Conservation (phyloP, 2,888 invertebrate genomes). For the Xylota segnis region DNA sequence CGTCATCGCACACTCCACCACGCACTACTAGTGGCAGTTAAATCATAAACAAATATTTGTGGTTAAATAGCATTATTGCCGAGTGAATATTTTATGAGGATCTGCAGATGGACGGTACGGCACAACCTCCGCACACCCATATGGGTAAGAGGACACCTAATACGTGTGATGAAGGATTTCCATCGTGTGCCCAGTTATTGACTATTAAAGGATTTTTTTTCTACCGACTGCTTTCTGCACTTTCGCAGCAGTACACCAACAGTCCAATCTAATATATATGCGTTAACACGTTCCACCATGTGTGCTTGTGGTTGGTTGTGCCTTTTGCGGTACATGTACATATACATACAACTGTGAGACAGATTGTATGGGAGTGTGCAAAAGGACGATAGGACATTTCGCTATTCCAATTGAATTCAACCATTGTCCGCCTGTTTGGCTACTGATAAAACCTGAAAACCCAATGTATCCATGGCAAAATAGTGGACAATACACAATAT, state of each 20-base stretch:
- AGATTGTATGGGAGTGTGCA: conserved; percentile 25
- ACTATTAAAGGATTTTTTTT: conserved; percentile 47
- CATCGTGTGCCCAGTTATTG: conserved; percentile 69
- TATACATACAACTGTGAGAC: neutral
- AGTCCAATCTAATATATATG: conserved; percentile 70
- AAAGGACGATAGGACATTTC: conserved; percentile 70
- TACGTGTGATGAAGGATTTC: conserved; percentile 64
- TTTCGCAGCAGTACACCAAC: neutral
- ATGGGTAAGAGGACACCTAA: conserved; percentile 48
- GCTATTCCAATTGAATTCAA: conserved; percentile 70
- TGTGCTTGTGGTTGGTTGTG: conserved; percentile 47
- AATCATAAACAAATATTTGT: conserved; percentile 74
- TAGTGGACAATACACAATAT: conserved; percentile 53
- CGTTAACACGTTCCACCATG: conserved; percentile 73
- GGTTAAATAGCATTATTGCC: conserved; percentile 65
- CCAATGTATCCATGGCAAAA: conserved; percentile 63
- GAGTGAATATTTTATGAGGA: conserved; percentile 66
- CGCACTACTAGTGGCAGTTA: conserved; percentile 24
- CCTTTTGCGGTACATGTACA: conserved; percentile 24
- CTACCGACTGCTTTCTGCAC: neutral
- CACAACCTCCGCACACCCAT: neutral
- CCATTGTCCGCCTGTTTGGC: conserved; percentile 75
- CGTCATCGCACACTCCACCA: conserved; percentile 1
- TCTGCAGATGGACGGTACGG: conserved; percentile 54
- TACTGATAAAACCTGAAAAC: conserved; percentile 70